Evolutionary conservation across 2,888 invertebrate species (phyloP), one percentile per base, ranked within the genome.

Genomic region (Miltochrista miniata): DNA sequence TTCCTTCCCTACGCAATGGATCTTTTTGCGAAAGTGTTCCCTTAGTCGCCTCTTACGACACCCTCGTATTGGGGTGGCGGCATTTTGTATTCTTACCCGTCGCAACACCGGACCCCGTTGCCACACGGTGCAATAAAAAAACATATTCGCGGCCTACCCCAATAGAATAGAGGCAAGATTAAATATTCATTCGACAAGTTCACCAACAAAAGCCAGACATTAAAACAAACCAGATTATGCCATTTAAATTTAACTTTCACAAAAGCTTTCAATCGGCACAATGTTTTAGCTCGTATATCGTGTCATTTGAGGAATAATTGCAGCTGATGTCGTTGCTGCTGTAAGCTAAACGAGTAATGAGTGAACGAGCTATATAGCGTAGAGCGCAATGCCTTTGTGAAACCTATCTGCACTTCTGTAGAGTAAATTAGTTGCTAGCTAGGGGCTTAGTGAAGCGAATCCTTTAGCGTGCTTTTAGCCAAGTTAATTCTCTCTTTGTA

Each of bases 221-320:
- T 35, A 51, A 56, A 54, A 54, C 52, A 55, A 53, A 51, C 48
- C 51, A 55, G 49, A 60, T 64, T 60, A 62, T 58, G 48, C 50
- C 41, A 45, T 58, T 53, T 47, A 53, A 61, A 9, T 61, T 51
- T 64, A 59, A 56, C 49, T 52, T 68, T 66, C 48, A 70, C 70
- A 64, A 64, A 72, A 66, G 69, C 68, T 68, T 73, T 74, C 70
- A 73, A 70, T 72, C 64, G 68, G 54, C 49, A 56, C 59, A 63
- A 46, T 57, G 63, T 64, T 63, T 61, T 51, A 46, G 45, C 45
- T n/a, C 46, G 52, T 66, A 68, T 67, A 71, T 67, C 56, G 54
- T 61, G 59, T 68, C 62, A 71, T 69, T 72, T 70, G 64, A 45
- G 53, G 49, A 52, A 30, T 47, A 63, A 58, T 60, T 41, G 34